These are phyloP conservation scores for Spea hammondii DNA, from an alignment of 2,797 vertebrate species.

Conservation along the genomic window DNA sequence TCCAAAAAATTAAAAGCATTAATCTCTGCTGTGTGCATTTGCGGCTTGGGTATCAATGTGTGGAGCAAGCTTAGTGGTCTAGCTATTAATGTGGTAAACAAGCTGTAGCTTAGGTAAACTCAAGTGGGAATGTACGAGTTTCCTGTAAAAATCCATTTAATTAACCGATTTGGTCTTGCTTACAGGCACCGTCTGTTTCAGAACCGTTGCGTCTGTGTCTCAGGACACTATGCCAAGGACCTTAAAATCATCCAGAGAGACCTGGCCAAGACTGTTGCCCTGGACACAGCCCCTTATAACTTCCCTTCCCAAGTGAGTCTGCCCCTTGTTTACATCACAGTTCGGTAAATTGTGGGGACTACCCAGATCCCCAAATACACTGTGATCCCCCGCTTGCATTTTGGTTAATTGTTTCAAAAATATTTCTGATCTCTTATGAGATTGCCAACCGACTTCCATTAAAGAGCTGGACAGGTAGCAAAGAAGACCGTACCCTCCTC, in stretches of 20 bases:
- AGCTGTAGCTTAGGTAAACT: too few species aligned
- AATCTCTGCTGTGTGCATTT: too few species aligned
- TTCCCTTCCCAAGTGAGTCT: slow-evolving; percentile 74
- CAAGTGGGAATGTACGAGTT: too few species aligned
- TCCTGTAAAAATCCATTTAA: too few species aligned
- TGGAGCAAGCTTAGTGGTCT: too few species aligned
- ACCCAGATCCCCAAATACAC: too few species aligned
- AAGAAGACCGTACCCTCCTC: slow-evolving; percentile 71
- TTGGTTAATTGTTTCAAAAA: background rate
- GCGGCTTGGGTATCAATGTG: too few species aligned
- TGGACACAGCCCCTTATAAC: slow-evolving; percentile 76
- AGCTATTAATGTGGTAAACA: too few species aligned
- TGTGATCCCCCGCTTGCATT: background rate
- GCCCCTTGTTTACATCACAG: background rate
- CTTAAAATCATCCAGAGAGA: slow-evolving; percentile 73
- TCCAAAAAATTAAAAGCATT: too few species aligned
- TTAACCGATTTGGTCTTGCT: background rate
- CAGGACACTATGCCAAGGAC: slow-evolving; percentile 82
- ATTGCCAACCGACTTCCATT: slow-evolving; percentile 75
- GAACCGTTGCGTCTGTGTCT: slow-evolving; percentile 75
- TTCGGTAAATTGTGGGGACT: too few species aligned
- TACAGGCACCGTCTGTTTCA: slow-evolving; percentile 76
- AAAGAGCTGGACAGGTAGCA: slow-evolving; percentile 71
- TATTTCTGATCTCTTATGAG: slow-evolving; percentile 55
- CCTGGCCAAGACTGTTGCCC: slow-evolving; percentile 74